Evolutionary conservation across 2,797 vertebrate species (phyloP).

Genomic region (Rhadinocentrus ornatus): DNA sequence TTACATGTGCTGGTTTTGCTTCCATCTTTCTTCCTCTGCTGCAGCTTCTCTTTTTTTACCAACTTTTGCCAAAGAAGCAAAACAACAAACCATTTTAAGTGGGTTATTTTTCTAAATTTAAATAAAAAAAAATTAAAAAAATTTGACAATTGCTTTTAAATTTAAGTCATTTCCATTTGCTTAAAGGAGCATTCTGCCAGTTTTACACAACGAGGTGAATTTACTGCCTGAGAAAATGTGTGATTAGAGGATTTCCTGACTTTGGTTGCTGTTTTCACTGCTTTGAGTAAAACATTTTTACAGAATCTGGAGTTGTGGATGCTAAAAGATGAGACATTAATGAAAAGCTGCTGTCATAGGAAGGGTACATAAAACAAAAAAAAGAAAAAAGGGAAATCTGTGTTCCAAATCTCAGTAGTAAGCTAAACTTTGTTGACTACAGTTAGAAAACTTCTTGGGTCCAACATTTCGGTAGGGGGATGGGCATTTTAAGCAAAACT

Average conservation of each 20-base stretch:
- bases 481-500: background rate
- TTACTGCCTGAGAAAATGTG: constrained; percentile 2
- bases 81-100: too few species aligned
- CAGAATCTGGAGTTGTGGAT: background rate
- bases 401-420: background rate
- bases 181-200: background rate
- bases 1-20: background rate
- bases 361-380: background rate
- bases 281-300: background rate
- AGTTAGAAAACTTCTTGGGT: background rate
- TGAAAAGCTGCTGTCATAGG: background rate
- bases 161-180: background rate
- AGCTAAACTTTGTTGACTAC: background rate
- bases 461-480: background rate
- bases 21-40: background rate
- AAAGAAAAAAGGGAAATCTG: background rate
- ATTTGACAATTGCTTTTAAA: background rate
- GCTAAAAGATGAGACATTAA: background rate
- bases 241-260: background rate
- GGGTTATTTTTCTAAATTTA: too few species aligned
- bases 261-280: background rate
- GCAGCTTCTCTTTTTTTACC: background rate
- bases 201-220: constrained; percentile 6
- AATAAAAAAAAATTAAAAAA: too few species aligned
- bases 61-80: too few species aligned